Evolutionary conservation across 2,888 invertebrate genomes (phyloP).

Genomic region (Epirrhoe alternata): DNA sequence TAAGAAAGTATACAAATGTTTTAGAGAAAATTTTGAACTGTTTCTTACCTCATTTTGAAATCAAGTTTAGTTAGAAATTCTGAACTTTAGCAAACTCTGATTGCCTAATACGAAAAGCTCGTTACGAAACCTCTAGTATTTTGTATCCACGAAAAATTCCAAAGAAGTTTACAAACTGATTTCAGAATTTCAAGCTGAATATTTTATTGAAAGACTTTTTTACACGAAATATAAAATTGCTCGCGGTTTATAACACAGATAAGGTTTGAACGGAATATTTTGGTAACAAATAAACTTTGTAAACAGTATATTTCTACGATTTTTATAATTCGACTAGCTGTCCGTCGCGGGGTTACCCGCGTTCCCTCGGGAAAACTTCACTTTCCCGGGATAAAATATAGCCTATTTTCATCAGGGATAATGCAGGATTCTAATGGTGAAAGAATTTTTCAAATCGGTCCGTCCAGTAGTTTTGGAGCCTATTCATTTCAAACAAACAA

Average conservation of each 20-base stretch:
- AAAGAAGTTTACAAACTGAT: constrained; percentile 5
- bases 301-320: not conserved
- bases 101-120: constrained; percentile 18
- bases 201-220: not conserved
- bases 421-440: no score
- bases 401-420: no score
- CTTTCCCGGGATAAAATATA: no score
- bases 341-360: no score
- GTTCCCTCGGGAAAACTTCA: no score
- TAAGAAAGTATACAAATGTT: not conserved
- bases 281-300: not conserved
- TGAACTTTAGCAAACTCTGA: constrained; percentile 14
- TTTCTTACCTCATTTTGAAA: constrained; percentile 2
- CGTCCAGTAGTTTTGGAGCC: no score
- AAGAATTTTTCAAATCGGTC: no score
- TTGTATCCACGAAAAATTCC: constrained; percentile 1
- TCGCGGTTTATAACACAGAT: not conserved
- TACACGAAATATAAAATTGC: not conserved
- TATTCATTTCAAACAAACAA: no score
- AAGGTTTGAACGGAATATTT: not conserved
- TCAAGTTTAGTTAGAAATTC: constrained; percentile 8
- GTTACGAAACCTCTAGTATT: constrained; percentile 8
- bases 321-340: no score
- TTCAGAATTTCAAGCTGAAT: constrained; percentile 8
- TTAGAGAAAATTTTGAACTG: not conserved